Evolutionary conservation across 2,888 invertebrate species (phyloP).

Genomic region (Baronia brevicornis): DNA sequence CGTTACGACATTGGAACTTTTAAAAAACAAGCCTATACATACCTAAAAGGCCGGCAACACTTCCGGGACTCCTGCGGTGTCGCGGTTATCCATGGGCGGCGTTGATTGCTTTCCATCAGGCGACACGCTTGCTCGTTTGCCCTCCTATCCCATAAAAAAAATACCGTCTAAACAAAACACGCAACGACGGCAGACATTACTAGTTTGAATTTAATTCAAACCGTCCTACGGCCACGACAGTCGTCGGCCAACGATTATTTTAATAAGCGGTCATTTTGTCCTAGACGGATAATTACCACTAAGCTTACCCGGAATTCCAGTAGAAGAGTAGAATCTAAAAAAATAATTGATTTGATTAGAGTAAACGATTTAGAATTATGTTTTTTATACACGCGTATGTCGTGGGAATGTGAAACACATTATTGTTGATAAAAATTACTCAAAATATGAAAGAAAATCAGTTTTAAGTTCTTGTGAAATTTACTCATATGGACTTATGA

Average conservation of each 20-base stretch:
- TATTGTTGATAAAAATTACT: too few relatives aligned
- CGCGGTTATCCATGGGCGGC: too few relatives aligned
- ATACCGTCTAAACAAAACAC: not conserved
- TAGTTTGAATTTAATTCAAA: constrained; percentile 24
- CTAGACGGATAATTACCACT: constrained; percentile 44
- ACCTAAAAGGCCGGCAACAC: too few relatives aligned
- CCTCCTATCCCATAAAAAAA: too few relatives aligned
- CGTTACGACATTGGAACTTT: too few relatives aligned
- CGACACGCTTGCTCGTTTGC: too few relatives aligned
- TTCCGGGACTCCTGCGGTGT: too few relatives aligned
- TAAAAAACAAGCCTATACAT: too few relatives aligned
- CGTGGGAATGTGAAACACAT: constrained; percentile 9
- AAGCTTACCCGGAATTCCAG: constrained; percentile 27
- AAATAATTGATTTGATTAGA: constrained; percentile 18
- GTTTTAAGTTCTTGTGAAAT: too few relatives aligned
- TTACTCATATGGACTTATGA: too few relatives aligned
- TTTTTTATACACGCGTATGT: constrained; percentile 5
- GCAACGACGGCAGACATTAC: constrained; percentile 22
- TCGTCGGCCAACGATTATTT: constrained; percentile 43
- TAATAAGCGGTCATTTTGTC: constrained; percentile 60
- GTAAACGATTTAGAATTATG: constrained; percentile 13
- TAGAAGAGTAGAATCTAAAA: constrained; percentile 19
- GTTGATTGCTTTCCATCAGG: too few relatives aligned
- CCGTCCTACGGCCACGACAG: constrained; percentile 16
- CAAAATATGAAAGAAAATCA: too few relatives aligned